A percentile compares a stretch with the other conserved stretches of the same genome.
phyloP scores from a whole-genome alignment of 2,797 vertebrate species.

The Lindbergichthys nudifrons region DNA sequence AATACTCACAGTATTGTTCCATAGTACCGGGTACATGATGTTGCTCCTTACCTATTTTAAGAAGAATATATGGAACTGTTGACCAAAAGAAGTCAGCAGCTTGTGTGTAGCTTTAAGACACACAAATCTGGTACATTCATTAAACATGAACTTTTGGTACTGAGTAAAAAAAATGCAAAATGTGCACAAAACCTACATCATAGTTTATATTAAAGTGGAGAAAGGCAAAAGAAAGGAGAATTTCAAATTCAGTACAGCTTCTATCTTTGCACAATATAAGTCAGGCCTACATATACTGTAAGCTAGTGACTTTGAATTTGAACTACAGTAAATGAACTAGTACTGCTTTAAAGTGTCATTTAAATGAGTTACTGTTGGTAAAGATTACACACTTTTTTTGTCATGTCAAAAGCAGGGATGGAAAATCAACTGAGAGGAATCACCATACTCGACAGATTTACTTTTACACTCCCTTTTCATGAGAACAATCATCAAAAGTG shows the following conservation, averaged over 20 bases:
- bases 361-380: not conserved
- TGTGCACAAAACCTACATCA: not conserved
- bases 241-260: too few relatives aligned
- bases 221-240: too few relatives aligned
- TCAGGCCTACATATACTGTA: not conserved
- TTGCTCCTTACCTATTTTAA: not conserved
- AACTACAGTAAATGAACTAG: not conserved
- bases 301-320: not conserved
- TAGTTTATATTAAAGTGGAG: not conserved
- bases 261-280: not conserved
- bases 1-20: not conserved
- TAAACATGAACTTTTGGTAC: not conserved
- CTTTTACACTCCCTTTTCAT: too few relatives aligned
- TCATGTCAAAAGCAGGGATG: not conserved
- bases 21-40: not conserved
- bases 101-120: not conserved
- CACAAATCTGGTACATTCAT: rapidly evolving
- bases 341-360: not conserved
- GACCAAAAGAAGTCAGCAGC: too few relatives aligned
- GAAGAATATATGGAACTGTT: too few relatives aligned
- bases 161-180: not conserved
- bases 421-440: not conserved
- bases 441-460: too few relatives aligned
- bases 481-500: not conserved
- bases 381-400: not conserved